Base-by-base conservation (phyloP, 2,888 invertebrate genomes). In the Andricus quercusramuli region DNA sequence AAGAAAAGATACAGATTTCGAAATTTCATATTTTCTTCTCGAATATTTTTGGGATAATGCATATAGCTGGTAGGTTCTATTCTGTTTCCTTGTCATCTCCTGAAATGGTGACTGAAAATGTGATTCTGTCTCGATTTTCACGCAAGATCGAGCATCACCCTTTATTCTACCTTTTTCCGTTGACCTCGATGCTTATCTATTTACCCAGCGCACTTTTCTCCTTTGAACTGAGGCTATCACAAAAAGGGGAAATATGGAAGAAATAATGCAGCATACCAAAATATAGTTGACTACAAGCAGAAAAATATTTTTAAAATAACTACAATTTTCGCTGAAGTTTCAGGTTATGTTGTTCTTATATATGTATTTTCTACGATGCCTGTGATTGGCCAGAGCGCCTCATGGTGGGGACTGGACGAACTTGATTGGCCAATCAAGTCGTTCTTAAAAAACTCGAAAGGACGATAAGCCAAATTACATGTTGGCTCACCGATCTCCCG, bases 151-250 rank as follows among this genome's bases (percentile, higher is more conserved):
- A 70, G 47, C 68, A 70, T 70, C 68, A 68, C 44, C 68, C 47
- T 70, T 47, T 70, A 47, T 70, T 68, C 44, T 44, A 70, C 68
- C 68, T 47, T 70, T 70, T 70, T 29, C 68, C 44, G 68, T 70
- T 70, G 68, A 70, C 68, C 68, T 44, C 68, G 47, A 29, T 70
- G 68, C 68, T 70, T 70, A 70, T 70, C 68, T 70, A 70, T 70
- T 70, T 47, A 70, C 68, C 20, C 29, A 70, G 25, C 29, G 68
- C 11, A 44, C 47, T 67, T 25, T 70, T 29, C 44, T 70, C 68
- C 68, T 70, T 70, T 70, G 68, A 47, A 70, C 68, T 44, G 47
- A 67, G n/a, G 8, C n/a, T 3, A 9, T n/a, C n/a, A n/a, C n/a
- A n/a, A 56, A 56, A n/a, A 56, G n/a, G 56, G 56, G n/a, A 56